A percentile compares a stretch with the other conserved stretches of the same genome.
Conservation (phyloP, 2,113 vertebrate species). For the Caranx melampygus region DNA sequence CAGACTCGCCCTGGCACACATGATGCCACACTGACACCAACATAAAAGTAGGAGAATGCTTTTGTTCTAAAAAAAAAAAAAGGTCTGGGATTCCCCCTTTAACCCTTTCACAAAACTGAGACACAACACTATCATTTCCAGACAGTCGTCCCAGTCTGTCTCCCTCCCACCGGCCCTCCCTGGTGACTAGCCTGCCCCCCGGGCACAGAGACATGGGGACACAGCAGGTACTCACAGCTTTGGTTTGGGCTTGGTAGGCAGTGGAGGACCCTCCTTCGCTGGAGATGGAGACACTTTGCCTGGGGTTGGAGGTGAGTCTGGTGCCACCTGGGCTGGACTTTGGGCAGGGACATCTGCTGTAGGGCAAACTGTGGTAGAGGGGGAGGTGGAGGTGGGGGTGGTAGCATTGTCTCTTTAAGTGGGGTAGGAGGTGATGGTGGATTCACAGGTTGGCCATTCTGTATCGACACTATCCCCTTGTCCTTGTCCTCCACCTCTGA, state of each 20-base stretch:
- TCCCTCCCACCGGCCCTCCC: conserved; percentile 14
- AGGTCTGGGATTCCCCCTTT: conserved; percentile 55
- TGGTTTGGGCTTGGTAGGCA: conserved; percentile 92
- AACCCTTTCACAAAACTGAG: conserved; percentile 50
- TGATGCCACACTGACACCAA: conserved; percentile 54
- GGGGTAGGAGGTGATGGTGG: conserved; percentile 58
- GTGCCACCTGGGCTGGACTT: conserved; percentile 50
- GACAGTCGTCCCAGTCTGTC: conserved; percentile 24
- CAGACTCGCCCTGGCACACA: conserved; percentile 55
- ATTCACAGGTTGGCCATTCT: conserved; percentile 77
- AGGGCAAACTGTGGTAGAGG: conserved; percentile 60
- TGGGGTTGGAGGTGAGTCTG: conserved; percentile 57
- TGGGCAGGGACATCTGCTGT: conserved; percentile 28
- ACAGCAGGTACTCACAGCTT: conserved; percentile 92
- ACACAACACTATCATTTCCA: conserved; percentile 49
- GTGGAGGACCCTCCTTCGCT: conserved; percentile 89
- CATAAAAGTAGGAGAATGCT: conserved; percentile 67
- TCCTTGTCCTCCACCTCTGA: conserved; percentile 60
- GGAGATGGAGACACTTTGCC: conserved; percentile 81
- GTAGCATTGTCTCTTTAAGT: conserved; percentile 47
- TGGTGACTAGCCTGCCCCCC: conserved; percentile 1
- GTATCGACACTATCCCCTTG: conserved; percentile 73
- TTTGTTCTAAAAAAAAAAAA: conserved; percentile 55
- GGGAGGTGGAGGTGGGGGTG: conserved; percentile 47
- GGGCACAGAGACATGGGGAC: conserved; percentile 24